Base-by-base conservation (phyloP, 2,888 invertebrate species). In the Drosophila phalerata region DNA sequence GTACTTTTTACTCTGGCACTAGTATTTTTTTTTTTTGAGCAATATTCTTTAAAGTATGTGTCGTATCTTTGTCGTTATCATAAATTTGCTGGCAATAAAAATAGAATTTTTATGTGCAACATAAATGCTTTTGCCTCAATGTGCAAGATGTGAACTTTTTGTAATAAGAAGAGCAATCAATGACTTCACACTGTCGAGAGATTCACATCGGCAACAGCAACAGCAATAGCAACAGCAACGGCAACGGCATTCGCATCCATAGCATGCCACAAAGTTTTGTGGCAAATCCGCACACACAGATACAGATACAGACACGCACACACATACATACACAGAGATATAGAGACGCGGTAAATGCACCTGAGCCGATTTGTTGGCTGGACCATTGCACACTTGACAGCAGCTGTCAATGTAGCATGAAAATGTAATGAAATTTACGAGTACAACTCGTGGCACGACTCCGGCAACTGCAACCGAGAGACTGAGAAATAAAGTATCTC, bases 321-420 rank as follows among this genome's bases (percentile, higher is more conserved):
- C 37, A 38, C 42, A 37, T 22, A 28, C 45, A 37, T 28, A 28
- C 56, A 49, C 32, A 47, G 1, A 28, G 28, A 28, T 28, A 28
- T 15, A 38, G 40, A 19, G 13, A 17, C 13, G 38, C 37, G 52
- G 68, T 61, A 63, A 37, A 43, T 70, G 53, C 70, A 81, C 49
- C 75, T 78, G 82, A 43, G 65, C 42, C 53, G 55, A 58, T 53
- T 65, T 53, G 37, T 48, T 40, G 28, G 42, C 38, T 43, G 64
- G 53, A 56, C 30, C 47, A 38, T 48, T 52, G 71, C 62, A 48
- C 61, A 62, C 49, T 53, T 66, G 64, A 71, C 64, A 73, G 70
- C 64, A 67, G 76, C 86, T 83, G 75, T 78, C 80, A 80, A 69
- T 85, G 82, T 76, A 61, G 57, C 75, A 58, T 69, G 66, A 77